Evolutionary conservation across 2,113 vertebrate genomes (phyloP).

Genomic region (Varanus komodoensis): DNA sequence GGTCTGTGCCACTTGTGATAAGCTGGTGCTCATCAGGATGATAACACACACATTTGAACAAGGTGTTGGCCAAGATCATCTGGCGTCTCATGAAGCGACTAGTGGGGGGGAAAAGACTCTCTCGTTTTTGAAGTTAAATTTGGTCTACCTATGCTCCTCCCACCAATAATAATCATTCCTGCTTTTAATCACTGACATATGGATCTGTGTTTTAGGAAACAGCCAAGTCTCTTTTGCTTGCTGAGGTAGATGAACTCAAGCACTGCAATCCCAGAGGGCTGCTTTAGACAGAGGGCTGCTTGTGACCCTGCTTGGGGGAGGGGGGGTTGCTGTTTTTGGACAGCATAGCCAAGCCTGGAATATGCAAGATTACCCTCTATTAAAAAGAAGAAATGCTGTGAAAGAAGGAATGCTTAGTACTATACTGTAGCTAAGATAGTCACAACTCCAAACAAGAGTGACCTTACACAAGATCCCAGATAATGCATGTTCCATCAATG

Average conservation of each 20-base stretch:
- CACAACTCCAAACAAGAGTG: not conserved
- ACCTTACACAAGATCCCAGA: slow-evolving; percentile 91
- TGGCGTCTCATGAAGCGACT: slow-evolving; percentile 86
- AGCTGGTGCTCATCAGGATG: slow-evolving; percentile 90
- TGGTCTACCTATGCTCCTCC: not conserved
- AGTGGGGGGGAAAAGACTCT: slow-evolving; percentile 25
- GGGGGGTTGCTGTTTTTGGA: too few species aligned
- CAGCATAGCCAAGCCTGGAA: not conserved
- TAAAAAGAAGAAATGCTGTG: not conserved
- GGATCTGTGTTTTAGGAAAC: not conserved
- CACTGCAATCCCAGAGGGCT: not conserved
- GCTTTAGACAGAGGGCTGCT: too few species aligned
- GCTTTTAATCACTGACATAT: not conserved
- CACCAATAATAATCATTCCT: not conserved
- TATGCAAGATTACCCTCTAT: not conserved
- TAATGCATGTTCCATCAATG: slow-evolving; percentile 88
- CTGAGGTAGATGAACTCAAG: not conserved
- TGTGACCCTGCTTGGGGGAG: not conserved
- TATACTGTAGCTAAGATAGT: not conserved
- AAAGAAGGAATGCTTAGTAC: not conserved
- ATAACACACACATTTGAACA: slow-evolving; percentile 88
- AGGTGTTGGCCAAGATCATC: slow-evolving; percentile 84
- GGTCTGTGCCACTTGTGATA: slow-evolving; percentile 88
- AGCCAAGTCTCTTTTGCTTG: not conserved
- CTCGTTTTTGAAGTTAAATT: not conserved